Percentiles rank a stretch among this genome's conserved stretches.
These are phyloP conservation scores for Grammatotria lemairii DNA, from an alignment of 2,113 vertebrate genomes.

Conservation along the genomic window DNA sequence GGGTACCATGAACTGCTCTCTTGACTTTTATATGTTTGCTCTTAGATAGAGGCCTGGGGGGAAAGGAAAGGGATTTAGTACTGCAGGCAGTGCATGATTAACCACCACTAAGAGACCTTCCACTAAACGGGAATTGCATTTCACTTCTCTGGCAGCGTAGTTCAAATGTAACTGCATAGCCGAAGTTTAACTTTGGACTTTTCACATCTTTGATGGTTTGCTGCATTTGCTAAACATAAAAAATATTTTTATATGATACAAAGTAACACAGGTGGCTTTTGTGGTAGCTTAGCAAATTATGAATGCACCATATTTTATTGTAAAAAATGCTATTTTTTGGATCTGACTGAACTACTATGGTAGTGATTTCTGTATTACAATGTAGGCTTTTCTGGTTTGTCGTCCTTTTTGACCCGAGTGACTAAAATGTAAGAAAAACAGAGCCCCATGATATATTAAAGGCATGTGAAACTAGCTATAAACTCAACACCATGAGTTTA, in stretches of 20 bases:
- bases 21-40: not conserved
- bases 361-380: not conserved
- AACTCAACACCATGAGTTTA: not conserved
- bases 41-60: not conserved
- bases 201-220: not conserved
- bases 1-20: not conserved
- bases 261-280: not conserved
- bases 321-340: not conserved
- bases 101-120: not conserved
- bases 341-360: not conserved
- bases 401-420: not conserved
- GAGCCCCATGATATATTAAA: not conserved
- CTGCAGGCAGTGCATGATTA: not conserved
- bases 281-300: not conserved
- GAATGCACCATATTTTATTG: not conserved
- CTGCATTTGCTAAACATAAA: not conserved
- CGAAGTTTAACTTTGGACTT: not conserved
- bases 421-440: not conserved
- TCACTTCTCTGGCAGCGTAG: not conserved
- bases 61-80: not conserved
- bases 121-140: not conserved
- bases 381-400: not conserved
- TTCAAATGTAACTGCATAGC: not conserved
- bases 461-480: not conserved
- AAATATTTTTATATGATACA: not conserved